Evolutionary conservation across 2,113 vertebrate genomes (phyloP), one percentile per base, ranked within the genome.

Genomic region (Acrocephalus arundinaceus): DNA sequence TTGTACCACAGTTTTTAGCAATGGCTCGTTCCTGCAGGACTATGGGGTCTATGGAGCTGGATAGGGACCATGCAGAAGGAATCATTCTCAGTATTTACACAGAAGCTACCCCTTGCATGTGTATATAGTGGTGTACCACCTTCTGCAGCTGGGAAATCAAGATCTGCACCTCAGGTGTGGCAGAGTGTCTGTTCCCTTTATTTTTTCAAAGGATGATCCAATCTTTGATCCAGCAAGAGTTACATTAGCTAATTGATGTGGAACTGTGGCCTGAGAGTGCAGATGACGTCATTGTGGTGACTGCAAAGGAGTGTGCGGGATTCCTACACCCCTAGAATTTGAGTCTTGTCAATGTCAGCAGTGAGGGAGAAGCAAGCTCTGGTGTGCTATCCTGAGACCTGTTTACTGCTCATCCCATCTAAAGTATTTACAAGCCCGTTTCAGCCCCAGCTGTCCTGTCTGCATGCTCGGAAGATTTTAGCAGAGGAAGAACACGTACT

Each of bases 181-280:
- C 28, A 17, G 35, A 13, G 43, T 79, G 33, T 87, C 79, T 96
- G 65, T 86, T 95, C 82, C 59, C 39, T 86, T 88, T 84, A 67
- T 37, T 62, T 94, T 90, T 83, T 92, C 72, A 68, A 89, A 95
- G 85, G 46, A 55, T 35, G n/a, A 70, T 63, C 9, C 8, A 13
- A 15, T 80, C 86, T 93, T 93, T 89, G 76, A 90, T 90, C 76
- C 76, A 63, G 49, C 41, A 86, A 59, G 39, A 57, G 91, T 70
- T 84, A 21, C 0, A 3, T 76, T 92, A 62, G 51, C 24, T 76
- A 39, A 73, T 76, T 76, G 80, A 57, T 89, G 86, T 63, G 72
- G 59, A 46, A 84, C 20, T 25, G 51, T 55, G 73, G 43, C 68
- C 76, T 30, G 20, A 75, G 58, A 85, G 21, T 23, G 77, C 67